Percentiles rank a stretch among this genome's conserved stretches.
Conservation (phyloP, 2,113 vertebrate genomes). For the Hyperoodon ampullatus region DNA sequence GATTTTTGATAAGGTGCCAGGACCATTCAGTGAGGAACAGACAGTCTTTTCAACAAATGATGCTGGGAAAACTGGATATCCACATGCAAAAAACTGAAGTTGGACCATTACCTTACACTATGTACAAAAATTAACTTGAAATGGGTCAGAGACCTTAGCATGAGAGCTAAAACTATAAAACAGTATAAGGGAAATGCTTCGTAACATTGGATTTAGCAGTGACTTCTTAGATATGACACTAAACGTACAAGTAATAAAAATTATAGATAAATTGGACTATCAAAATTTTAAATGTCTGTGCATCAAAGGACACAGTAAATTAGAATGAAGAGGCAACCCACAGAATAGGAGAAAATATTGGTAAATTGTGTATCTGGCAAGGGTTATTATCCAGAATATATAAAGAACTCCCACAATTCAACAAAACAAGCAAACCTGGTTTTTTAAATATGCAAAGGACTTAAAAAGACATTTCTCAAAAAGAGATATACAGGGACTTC, state of each 20-base stretch:
- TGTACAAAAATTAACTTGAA: not conserved
- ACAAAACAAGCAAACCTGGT: not conserved
- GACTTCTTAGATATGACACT: not conserved
- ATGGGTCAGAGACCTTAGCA: not conserved
- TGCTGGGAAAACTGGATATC: not conserved
- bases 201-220: not conserved
- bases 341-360: not conserved
- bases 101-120: not conserved
- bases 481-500: too few species aligned
- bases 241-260: not conserved
- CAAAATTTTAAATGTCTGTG: not conserved
- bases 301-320: not conserved
- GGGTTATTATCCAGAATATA: not conserved
- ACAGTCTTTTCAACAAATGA: not conserved
- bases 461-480: not conserved
- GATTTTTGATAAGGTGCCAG: not conserved
- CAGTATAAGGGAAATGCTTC: not conserved
- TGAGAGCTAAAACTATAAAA: not conserved
- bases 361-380: not conserved
- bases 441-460: not conserved
- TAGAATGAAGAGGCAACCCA: not conserved
- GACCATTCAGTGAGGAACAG: not conserved
- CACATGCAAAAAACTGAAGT: not conserved
- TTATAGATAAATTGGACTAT: not conserved
- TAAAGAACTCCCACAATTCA: not conserved